phyloP scores from a whole-genome alignment of 2,113 vertebrate genomes.

The Ascaphus truei region DNA sequence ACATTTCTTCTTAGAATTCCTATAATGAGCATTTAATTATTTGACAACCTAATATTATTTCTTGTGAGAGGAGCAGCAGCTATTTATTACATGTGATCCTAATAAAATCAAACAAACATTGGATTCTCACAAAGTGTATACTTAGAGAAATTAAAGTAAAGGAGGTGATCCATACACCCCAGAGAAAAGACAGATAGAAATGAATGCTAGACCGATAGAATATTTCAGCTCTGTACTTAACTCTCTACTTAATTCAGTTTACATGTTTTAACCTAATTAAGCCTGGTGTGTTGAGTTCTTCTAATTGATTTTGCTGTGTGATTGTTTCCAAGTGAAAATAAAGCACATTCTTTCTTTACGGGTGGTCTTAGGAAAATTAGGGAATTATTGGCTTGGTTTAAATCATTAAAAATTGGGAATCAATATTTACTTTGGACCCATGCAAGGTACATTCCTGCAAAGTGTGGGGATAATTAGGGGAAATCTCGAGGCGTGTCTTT shows the following conservation, averaged over 20 bases:
- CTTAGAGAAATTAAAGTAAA: too few species aligned
- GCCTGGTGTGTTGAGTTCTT: constrained; percentile 30
- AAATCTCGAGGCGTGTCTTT: constrained; percentile 15
- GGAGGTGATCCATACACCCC: background rate
- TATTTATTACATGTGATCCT: too few species aligned
- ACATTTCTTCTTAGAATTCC: too few species aligned
- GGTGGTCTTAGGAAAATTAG: constrained; percentile 36
- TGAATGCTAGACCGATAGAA: constrained; percentile 17
- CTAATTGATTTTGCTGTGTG: constrained; percentile 38
- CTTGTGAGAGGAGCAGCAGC: too few species aligned
- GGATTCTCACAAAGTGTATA: too few species aligned
- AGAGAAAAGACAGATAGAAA: background rate
- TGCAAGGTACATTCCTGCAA: background rate
- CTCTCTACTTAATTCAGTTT: constrained; percentile 34
- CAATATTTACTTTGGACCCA: constrained; percentile 34
- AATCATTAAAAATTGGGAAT: constrained; percentile 39
- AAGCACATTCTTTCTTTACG: constrained; percentile 37
- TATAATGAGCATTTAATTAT: too few species aligned
- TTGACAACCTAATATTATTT: too few species aligned
- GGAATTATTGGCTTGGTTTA: constrained; percentile 37
- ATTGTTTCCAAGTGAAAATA: constrained; percentile 38
- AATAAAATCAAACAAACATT: too few species aligned
- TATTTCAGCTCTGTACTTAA: constrained; percentile 34
- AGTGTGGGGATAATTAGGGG: constrained; percentile 24
- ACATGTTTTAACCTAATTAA: constrained; percentile 34